Percentiles rank a stretch among this genome's conserved stretches.
Evolutionary conservation across 2,888 invertebrate species (phyloP).

Genomic region (Sarcophaga caerulescens): DNA sequence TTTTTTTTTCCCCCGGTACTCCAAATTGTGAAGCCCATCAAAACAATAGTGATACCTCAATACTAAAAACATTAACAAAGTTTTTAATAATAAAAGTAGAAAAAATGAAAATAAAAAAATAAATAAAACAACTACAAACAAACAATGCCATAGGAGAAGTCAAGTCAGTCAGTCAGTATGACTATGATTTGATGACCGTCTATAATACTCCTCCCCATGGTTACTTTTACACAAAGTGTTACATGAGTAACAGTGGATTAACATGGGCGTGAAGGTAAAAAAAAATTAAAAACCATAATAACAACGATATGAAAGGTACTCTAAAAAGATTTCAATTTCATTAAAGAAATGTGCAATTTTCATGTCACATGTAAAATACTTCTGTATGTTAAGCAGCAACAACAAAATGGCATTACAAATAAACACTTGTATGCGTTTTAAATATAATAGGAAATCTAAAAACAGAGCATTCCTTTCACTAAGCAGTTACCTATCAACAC

Average conservation of each 20-base stretch:
- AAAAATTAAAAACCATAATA: constrained; percentile 15
- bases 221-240: constrained; percentile 42
- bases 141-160: not conserved
- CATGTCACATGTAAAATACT: constrained; percentile 39
- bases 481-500: not conserved
- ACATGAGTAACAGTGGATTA: constrained; percentile 55
- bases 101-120: too few species aligned
- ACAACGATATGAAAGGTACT: not conserved
- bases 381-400: constrained; percentile 21
- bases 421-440: not conserved
- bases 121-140: constrained; percentile 33
- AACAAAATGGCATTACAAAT: constrained; percentile 1
- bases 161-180: not conserved
- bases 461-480: constrained; percentile 62
- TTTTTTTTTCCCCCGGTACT: not conserved
- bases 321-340: constrained; percentile 59
- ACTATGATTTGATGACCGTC: not conserved
- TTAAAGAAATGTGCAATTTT: constrained; percentile 54
- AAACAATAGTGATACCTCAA: not conserved
- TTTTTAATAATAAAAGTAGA: not conserved
- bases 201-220: constrained; percentile 36
- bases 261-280: constrained; percentile 66
- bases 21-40: too few species aligned
- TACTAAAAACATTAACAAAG: constrained; percentile 35
- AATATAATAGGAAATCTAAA: constrained; percentile 30